Evolutionary conservation across 1,140 invertebrate genomes (phyloP), one percentile per base, ranked within the genome.

Genomic region (Lepidurus packardi): DNA sequence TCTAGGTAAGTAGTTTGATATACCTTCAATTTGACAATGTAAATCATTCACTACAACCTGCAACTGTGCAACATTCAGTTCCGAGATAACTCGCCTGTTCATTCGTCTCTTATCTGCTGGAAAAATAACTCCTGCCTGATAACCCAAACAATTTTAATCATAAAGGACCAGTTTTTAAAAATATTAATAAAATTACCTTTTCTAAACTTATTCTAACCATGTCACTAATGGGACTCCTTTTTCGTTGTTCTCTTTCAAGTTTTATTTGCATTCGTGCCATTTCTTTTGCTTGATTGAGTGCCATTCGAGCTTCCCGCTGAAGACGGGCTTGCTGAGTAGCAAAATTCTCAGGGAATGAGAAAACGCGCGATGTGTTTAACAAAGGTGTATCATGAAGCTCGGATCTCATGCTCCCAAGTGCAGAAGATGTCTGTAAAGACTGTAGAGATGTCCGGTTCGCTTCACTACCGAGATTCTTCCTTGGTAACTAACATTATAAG

Each of bases 21-120:
- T 86, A 90, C 90, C 87, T 87, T 96, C 95, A 83, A 98, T 97
- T 86, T 96, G 92, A 73, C 93, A 92, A 85, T 96, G 95, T 76
- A 97, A 86, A 86, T 96, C 94, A 86, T 98, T 97, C 16, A 96
- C 94, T 81, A 98, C 92, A 73, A 97, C 93, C 89, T 97, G 95
- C 76, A 97, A 86, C 83, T 97, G 95, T n/a, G 94, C 92, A 77
- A 97, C 90, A 86, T 96, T 97, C 90, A 98, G 93, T 84, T 96
- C 93, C 43, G 92, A 93, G 75, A 97, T 87, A 81, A 95, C 89
- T 82, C 94, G 92, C 75, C 93, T 87, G 42, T 91, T 94, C 53
- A 97, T 87, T 80, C 93, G 89, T 78, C 92, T 89, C 82, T 92
- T 89, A 78, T 94, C 92, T 81, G 92, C 89, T 25, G 92, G 91